These are phyloP conservation scores for Ganaspis brasiliensis DNA, from an alignment of 2,888 invertebrate genomes.

Conservation along the genomic window DNA sequence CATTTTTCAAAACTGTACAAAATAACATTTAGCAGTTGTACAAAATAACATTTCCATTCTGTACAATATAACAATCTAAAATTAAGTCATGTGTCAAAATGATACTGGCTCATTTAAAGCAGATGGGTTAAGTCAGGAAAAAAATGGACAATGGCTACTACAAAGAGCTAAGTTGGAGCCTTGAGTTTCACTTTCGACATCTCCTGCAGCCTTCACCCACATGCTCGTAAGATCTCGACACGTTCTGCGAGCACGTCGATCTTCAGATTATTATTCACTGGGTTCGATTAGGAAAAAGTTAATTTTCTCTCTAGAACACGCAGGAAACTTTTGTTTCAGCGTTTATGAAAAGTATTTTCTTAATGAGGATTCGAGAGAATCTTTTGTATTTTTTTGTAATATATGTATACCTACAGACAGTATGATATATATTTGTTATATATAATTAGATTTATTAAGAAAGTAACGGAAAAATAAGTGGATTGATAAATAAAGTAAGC, in stretches of 20 bases:
- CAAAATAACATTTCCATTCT: too few species aligned
- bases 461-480: too few species aligned
- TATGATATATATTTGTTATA: too few species aligned
- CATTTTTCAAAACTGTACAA: too few species aligned
- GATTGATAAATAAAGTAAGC: too few species aligned
- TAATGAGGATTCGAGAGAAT: background rate
- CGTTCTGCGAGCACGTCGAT: constrained; percentile 66
- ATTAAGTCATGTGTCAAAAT: too few species aligned
- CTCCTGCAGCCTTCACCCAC: constrained; percentile 79
- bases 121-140: constrained; percentile 1
- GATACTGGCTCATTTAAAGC: too few species aligned
- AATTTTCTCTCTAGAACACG: background rate
- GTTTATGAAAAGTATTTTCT: background rate
- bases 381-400: background rate
- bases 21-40: too few species aligned
- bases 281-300: constrained; percentile 24
- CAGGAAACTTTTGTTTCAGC: background rate
- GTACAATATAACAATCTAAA: too few species aligned
- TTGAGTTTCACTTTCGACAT: constrained; percentile 80
- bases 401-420: too few species aligned
- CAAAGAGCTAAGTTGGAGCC: constrained; percentile 62
- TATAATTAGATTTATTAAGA: too few species aligned
- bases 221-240: constrained; percentile 74
- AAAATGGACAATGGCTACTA: constrained; percentile 46
- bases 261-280: constrained; percentile 61